Percentiles rank a stretch among this genome's conserved stretches.
Conservation (phyloP, 2,888 invertebrate genomes). For the Orthosia gracilis region DNA sequence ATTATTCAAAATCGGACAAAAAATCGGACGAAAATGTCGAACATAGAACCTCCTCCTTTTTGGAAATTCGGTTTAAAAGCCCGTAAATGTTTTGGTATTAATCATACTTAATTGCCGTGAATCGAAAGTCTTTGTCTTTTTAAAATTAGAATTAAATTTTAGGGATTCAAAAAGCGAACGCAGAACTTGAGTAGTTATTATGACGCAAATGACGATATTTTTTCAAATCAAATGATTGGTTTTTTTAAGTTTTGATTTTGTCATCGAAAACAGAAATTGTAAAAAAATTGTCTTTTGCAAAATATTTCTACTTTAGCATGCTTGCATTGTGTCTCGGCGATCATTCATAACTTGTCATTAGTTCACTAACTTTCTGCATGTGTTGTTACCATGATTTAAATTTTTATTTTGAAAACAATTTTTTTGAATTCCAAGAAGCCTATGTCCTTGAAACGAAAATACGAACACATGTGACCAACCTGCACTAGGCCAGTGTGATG, state of each 20-base stretch:
- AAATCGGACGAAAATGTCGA: no score
- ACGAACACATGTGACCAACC: no score
- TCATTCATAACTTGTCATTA: conserved; percentile 1
- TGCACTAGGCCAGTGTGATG: no score
- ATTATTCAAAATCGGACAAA: no score
- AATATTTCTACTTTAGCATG: neutral
- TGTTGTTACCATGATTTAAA: neutral
- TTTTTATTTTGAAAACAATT: neutral
- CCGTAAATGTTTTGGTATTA: conserved; percentile 51
- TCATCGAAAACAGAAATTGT: neutral
- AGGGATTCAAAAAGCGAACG: conserved; percentile 27
- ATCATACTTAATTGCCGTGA: conserved; percentile 52
- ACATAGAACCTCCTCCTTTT: no score
- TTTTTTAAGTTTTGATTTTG: no score
- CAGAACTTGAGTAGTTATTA: neutral
- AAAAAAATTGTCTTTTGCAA: neutral
- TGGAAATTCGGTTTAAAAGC: no score
- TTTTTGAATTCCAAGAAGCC: no score
- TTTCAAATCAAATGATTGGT: neutral
- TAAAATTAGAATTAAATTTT: no score
- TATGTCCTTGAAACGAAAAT: no score
- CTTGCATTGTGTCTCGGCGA: neutral
- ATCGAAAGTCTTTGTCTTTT: conserved; percentile 27
- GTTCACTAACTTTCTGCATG: neutral
- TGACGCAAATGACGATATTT: neutral